Base-by-base conservation (phyloP, 2,113 vertebrate species). In the Picathartes gymnocephalus region DNA sequence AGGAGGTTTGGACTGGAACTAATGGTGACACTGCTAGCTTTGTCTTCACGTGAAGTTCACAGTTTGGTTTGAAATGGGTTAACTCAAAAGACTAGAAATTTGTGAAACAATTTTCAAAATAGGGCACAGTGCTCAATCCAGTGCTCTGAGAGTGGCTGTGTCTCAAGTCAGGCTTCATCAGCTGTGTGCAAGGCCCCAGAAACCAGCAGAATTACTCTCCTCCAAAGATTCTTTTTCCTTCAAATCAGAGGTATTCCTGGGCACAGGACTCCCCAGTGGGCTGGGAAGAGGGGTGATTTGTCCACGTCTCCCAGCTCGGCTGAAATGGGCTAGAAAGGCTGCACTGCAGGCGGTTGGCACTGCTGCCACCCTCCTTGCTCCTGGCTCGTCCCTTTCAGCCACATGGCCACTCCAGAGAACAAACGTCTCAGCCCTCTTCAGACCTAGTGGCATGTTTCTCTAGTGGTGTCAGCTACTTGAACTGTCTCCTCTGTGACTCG, bases 381-480 rank as follows among this genome's bases (percentile, higher is more conserved):
- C 68, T 77, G 35, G 28, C 25, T 35, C n/a, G 62, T 80, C 42
- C 64, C n/a, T 90, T 73, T 61, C 82, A 86, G 62, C 82, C 66
- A 53, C 68, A 28, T 3, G 57, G 86, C 14, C 68, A 62, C 69
- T 73, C 42, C 4, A 9, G 39, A 77, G 56, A 58, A 83, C 31
- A 62, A 66, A 83, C 39, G 68, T 30, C 77, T 62, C n/a, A 84
- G 71, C 31, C 33, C 64, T 86, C 19, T 1, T 62, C 88, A 88
- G 71, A 70, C 42, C 71, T 35, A 74, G 86, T 0, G 7, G 42
- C 64, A 9, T 77, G 80, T 90, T 95, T 93, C 69, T 81, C 60
- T 44, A 33, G 56, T 60, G 76, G 76, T 95, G 76, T 90, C 88
- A 95, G 91, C 94, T 88, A 78, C 86, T 83, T 71, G 72, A 94